phyloP scores from a whole-genome alignment of 2,888 invertebrate species.

The Platycnemis pennipes region DNA sequence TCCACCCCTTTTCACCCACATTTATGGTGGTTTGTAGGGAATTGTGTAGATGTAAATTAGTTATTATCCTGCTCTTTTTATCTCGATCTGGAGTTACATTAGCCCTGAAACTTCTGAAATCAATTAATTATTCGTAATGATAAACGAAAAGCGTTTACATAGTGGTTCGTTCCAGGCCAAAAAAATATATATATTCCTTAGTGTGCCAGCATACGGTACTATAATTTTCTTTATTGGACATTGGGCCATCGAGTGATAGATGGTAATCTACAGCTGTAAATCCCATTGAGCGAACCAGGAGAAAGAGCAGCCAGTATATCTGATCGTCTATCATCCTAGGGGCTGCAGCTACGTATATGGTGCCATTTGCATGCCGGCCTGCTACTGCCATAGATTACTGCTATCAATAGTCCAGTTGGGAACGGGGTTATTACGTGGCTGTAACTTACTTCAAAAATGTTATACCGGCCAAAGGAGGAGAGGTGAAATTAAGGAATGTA shows the following conservation, averaged over 20 bases:
- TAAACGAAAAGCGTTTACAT: neutral
- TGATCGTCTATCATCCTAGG: neutral
- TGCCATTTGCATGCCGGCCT: neutral
- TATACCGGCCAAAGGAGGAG: too few species aligned
- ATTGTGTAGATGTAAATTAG: too few species aligned
- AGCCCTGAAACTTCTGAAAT: neutral
- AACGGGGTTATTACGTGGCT: neutral
- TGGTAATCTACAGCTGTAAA: neutral
- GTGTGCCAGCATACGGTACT: neutral
- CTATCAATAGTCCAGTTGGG: neutral
- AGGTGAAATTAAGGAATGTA: too few species aligned
- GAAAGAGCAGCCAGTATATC: slow-evolving; percentile 28
- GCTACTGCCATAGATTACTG: neutral
- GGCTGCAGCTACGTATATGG: neutral
- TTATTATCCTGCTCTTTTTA: too few species aligned
- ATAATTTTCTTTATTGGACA: slow-evolving; percentile 12
- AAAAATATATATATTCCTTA: neutral
- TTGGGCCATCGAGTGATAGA: neutral
- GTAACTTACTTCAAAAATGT: too few species aligned
- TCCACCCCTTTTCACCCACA: too few species aligned
- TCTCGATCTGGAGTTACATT: too few species aligned
- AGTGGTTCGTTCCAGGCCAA: neutral
- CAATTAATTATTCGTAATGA: neutral
- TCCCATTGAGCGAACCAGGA: neutral
- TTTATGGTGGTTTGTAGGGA: too few species aligned